Evolutionary conservation across 2,797 vertebrate genomes (phyloP).

Genomic region (Myotis daubentonii): DNA sequence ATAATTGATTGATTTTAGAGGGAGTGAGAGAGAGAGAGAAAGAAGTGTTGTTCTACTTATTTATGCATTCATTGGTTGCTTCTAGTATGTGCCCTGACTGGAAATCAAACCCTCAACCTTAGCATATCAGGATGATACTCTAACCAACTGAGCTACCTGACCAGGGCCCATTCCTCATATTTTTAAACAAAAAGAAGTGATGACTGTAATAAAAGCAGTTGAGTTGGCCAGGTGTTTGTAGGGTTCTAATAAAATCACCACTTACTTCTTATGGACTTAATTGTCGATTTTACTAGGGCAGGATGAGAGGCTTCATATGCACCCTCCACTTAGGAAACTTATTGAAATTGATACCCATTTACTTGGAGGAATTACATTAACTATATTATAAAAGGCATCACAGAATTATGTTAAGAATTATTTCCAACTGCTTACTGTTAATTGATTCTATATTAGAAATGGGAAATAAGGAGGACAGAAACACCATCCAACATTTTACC

Average conservation of each 20-base stretch:
- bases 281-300: constrained; percentile 68
- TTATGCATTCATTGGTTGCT: background rate
- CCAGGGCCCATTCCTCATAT: background rate
- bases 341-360: constrained; percentile 79
- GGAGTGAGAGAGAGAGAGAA: background rate
- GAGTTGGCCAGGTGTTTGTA: constrained; percentile 52
- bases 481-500: constrained; percentile 74
- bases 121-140: background rate
- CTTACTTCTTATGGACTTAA: constrained; percentile 60
- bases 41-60: background rate
- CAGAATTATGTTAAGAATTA: constrained; percentile 80
- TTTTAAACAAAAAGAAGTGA: constrained; percentile 55
- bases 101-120: background rate
- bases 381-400: constrained; percentile 73
- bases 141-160: background rate
- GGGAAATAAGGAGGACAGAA: constrained; percentile 77
- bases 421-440: constrained; percentile 79
- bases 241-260: constrained; percentile 62
- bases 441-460: constrained; percentile 80
- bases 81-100: background rate
- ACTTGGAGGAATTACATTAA: constrained; percentile 76
- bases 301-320: background rate
- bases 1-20: background rate
- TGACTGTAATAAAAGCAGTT: constrained; percentile 16
- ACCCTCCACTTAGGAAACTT: constrained; percentile 73